phyloP scores from a whole-genome alignment of 2,113 vertebrate species.

The human region DNA sequence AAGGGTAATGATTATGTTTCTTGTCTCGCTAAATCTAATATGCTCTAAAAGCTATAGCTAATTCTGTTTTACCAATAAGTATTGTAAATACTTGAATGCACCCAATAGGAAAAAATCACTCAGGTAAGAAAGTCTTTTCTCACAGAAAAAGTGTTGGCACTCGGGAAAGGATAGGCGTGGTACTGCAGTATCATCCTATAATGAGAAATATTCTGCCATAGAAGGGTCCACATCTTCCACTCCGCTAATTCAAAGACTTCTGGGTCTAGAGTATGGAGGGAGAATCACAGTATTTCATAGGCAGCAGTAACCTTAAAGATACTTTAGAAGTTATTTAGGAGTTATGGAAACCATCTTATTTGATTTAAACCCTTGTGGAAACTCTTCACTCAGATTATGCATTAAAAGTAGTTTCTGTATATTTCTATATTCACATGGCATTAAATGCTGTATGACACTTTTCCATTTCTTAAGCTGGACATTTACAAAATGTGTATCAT shows the following conservation, averaged over 20 bases:
- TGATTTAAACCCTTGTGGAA: not conserved
- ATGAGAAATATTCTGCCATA: not conserved
- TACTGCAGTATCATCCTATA: not conserved
- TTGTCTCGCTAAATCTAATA: not conserved
- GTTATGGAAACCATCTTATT: not conserved
- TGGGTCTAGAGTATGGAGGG: not conserved
- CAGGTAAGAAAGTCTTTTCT: not conserved
- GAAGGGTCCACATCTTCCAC: not conserved
- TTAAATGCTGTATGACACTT: not conserved
- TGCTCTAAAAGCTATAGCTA: constrained; percentile 1
- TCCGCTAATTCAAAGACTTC: not conserved
- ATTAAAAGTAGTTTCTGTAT: not conserved
- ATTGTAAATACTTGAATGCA: not conserved
- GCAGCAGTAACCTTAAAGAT: not conserved
- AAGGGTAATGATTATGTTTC: not conserved
- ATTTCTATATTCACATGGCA: not conserved
- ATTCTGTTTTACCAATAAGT: not conserved
- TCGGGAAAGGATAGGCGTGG: not conserved
- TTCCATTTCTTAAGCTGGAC: not conserved
- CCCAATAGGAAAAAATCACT: not conserved
- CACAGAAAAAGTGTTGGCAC: not conserved
- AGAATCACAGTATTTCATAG: not conserved
- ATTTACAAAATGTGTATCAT: not conserved
- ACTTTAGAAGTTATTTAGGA: not conserved
- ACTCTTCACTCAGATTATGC: not conserved